Evolutionary conservation across 2,113 vertebrate genomes (phyloP).

Genomic region (Poecile atricapillus): DNA sequence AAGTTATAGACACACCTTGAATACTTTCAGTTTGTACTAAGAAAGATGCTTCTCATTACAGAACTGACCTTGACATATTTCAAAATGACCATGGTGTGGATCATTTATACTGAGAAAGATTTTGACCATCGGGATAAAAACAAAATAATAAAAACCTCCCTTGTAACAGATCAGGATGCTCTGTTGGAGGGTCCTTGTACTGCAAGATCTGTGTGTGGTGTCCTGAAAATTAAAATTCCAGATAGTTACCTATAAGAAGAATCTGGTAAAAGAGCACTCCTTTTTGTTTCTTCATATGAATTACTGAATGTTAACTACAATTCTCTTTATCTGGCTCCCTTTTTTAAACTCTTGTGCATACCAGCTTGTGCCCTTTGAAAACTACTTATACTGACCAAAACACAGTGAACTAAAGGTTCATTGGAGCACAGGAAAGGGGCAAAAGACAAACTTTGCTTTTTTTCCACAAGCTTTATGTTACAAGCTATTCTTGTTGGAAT

Average conservation of each 20-base stretch:
- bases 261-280: not conserved
- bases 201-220: not conserved
- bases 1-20: not conserved
- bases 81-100: not conserved
- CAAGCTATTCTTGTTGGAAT: not conserved
- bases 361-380: not conserved
- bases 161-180: not conserved
- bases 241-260: not conserved
- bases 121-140: not conserved
- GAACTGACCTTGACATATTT: not conserved
- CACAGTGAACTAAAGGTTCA: not conserved
- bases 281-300: not conserved
- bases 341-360: not conserved
- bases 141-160: not conserved
- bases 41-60: conserved; percentile 11
- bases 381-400: not conserved
- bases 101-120: conserved; percentile 2
- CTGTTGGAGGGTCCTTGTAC: conserved; percentile 15
- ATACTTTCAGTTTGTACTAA: not conserved
- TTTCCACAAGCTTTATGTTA: not conserved
- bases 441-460: not conserved
- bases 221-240: conserved; percentile 35
- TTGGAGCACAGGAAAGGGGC: not conserved
- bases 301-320: not conserved
- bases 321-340: not conserved